phyloP scores from a whole-genome alignment of 2,888 invertebrate species.

The Dioctria linearis region DNA sequence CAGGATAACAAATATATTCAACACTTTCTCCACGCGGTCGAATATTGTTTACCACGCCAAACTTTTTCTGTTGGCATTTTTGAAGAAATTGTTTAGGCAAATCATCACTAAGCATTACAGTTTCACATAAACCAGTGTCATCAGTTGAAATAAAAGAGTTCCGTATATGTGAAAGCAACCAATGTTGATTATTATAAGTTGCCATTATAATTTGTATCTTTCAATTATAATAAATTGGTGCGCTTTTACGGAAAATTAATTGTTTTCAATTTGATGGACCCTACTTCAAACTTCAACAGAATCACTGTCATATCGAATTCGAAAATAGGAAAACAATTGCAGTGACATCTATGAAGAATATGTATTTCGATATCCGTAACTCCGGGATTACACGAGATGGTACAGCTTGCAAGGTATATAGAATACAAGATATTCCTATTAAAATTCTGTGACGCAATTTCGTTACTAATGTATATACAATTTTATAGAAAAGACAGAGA shows the following conservation, averaged over 20 bases:
- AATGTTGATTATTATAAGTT: conserved; percentile 93
- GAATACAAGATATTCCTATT: too few species aligned
- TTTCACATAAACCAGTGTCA: conserved; percentile 95
- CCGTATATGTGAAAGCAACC: conserved; percentile 92
- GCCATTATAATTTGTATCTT: conserved; percentile 78
- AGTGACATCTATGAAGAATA: too few species aligned
- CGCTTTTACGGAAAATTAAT: not conserved
- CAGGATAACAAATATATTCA: conserved; percentile 80
- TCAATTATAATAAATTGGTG: not conserved
- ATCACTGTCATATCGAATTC: too few species aligned
- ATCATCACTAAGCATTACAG: conserved; percentile 90
- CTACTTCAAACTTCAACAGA: too few species aligned
- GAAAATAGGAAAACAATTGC: too few species aligned
- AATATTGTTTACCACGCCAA: not conserved
- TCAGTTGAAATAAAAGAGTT: conserved; percentile 97
- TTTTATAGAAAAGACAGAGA: too few species aligned
- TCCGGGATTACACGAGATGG: too few species aligned
- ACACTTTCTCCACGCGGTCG: conserved; percentile 62
- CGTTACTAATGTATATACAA: too few species aligned
- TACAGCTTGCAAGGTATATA: too few species aligned
- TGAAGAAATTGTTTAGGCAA: conserved; percentile 77
- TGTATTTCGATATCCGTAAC: too few species aligned
- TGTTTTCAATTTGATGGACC: not conserved
- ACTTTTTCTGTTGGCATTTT: conserved; percentile 60
- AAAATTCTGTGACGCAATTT: too few species aligned